These are phyloP conservation scores for Phyllotreta striolata DNA, from an alignment of 2,888 invertebrate species.

Conservation along the genomic window DNA sequence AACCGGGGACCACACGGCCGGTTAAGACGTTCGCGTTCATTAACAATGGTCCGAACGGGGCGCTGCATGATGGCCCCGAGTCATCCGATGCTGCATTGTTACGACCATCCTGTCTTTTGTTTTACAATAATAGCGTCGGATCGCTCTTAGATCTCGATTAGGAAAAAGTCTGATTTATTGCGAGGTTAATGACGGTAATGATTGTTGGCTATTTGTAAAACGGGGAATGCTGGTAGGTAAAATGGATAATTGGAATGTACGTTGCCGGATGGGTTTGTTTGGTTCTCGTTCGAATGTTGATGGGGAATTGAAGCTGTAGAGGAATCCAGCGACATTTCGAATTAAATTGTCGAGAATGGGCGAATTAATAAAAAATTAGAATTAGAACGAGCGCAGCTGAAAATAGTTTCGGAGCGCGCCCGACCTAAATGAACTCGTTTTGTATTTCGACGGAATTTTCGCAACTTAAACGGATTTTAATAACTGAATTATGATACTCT, in stretches of 20 bases:
- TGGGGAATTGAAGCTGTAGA: too few relatives aligned
- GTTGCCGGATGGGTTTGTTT: not conserved
- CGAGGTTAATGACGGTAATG: conserved; percentile 28
- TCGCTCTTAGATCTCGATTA: conserved; percentile 22
- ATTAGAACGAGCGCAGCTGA: too few relatives aligned
- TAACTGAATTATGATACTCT: too few relatives aligned
- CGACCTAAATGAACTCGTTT: too few relatives aligned
- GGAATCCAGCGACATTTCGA: too few relatives aligned
- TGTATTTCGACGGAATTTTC: too few relatives aligned
- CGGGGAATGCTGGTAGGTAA: conserved; percentile 18
- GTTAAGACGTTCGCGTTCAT: conserved; percentile 54
- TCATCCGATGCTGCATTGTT: conserved; percentile 42
- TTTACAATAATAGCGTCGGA: conserved; percentile 40
- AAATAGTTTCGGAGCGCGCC: too few relatives aligned
- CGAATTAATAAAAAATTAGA: too few relatives aligned
- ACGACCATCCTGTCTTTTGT: conserved; percentile 46
- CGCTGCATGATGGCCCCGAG: conserved; percentile 49
- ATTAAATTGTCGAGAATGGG: too few relatives aligned
- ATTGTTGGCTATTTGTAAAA: conserved; percentile 19
- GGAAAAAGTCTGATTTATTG: conserved; percentile 29
- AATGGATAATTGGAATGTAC: conserved; percentile 16
- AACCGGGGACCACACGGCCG: too few relatives aligned
- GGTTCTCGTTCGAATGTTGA: too few relatives aligned
- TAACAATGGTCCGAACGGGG: conserved; percentile 47
- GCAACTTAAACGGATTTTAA: too few relatives aligned